These are phyloP conservation scores for Stenoptilia bipunctidactyla DNA, from an alignment of 2,888 invertebrate species.

Conservation along the genomic window DNA sequence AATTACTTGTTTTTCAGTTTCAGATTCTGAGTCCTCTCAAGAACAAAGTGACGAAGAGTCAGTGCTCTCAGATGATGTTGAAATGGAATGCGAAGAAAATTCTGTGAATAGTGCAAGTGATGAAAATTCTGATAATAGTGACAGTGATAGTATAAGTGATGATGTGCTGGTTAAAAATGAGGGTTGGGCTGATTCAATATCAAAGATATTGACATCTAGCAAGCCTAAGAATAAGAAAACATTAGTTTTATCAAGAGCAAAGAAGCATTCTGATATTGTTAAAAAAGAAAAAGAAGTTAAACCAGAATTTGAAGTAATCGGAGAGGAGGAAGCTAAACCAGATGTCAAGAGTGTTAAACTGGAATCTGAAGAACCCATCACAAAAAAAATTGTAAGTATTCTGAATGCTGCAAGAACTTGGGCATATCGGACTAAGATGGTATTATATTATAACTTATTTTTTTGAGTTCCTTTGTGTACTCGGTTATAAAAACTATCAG, in stretches of 20 bases:
- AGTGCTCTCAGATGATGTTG: constrained; percentile 28
- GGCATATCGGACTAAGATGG: no score
- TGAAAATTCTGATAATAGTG: constrained; percentile 18
- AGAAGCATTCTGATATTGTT: constrained; percentile 73
- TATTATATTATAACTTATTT: neutral
- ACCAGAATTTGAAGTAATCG: constrained; percentile 78
- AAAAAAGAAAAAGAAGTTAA: constrained; percentile 54
- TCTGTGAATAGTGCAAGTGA: constrained; percentile 25
- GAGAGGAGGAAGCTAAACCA: constrained; percentile 61
- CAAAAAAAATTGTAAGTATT: constrained; percentile 45
- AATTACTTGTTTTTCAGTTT: constrained; percentile 22
- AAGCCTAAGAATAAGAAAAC: constrained; percentile 83
- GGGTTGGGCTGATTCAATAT: constrained; percentile 87
- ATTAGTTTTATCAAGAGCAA: constrained; percentile 83
- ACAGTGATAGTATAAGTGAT: no score
- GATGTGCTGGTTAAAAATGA: constrained; percentile 62
- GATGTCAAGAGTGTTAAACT: constrained; percentile 35
- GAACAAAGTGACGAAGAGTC: constrained; percentile 19
- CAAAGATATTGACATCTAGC: constrained; percentile 81
- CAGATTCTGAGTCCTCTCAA: constrained; percentile 37
- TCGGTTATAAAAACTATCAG: no score
- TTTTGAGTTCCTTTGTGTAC: no score
- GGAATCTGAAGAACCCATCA: constrained; percentile 29
- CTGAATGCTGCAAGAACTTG: no score
- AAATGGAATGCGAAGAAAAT: constrained; percentile 16